Conservation (phyloP, 2,797 vertebrate species). For the Xiphophorus birchmanni region DNA sequence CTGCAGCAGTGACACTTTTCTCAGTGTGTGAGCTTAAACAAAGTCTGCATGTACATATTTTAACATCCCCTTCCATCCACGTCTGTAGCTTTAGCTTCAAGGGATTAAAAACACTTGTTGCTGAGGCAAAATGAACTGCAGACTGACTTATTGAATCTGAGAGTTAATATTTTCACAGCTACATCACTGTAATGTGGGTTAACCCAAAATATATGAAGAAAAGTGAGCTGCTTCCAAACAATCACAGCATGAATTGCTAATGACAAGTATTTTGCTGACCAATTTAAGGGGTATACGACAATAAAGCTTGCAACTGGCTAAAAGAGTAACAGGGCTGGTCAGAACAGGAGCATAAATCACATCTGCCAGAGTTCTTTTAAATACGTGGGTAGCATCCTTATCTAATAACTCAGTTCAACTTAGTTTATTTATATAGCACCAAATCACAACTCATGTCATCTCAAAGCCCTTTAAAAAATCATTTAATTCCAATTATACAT, state of each 20-base stretch:
- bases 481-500: not conserved
- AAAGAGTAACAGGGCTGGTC: not conserved
- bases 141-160: not conserved
- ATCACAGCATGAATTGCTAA: not conserved
- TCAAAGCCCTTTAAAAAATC: not conserved
- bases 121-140: not conserved
- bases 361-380: not conserved
- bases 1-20: not conserved
- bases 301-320: not conserved
- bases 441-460: not conserved
- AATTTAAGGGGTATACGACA: not conserved
- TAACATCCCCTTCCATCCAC: not conserved
- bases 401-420: not conserved
- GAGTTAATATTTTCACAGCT: not conserved
- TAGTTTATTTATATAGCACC: not conserved
- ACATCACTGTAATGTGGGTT: not conserved
- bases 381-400: not conserved
- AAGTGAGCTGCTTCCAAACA: not conserved
- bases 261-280: not conserved
- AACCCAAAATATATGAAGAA: not conserved
- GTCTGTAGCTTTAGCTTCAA: not conserved
- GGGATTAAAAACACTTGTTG: not conserved
- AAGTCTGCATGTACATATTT: not conserved
- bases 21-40: not conserved
- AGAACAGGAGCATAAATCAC: not conserved